Evolutionary conservation across 2,797 vertebrate species (phyloP).

Genomic region (Fratercula arctica): DNA sequence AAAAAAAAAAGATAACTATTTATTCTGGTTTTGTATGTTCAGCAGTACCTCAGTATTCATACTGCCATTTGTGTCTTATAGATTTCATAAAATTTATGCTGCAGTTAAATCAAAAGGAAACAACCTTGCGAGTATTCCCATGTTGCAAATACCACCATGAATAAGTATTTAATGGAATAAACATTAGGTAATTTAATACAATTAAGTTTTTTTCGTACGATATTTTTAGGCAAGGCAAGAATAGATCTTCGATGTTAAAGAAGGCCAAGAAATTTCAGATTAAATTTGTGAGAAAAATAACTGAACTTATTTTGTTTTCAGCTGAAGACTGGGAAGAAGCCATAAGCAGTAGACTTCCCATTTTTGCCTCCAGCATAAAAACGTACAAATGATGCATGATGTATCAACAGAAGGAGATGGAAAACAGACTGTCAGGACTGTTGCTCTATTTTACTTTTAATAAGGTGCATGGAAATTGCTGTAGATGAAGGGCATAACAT

Average conservation of each 20-base stretch:
- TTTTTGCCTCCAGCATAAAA: background rate
- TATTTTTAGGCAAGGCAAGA: background rate
- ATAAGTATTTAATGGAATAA: background rate
- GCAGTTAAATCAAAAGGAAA: constrained; percentile 9
- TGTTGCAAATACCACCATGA: background rate
- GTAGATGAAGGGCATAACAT: background rate
- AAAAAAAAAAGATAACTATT: background rate
- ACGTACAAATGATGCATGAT: background rate
- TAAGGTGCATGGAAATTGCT: background rate
- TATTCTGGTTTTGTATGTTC: background rate
- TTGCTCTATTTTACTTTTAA: background rate
- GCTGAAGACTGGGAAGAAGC: background rate
- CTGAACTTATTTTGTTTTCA: background rate
- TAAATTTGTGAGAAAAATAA: background rate
- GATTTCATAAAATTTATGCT: background rate
- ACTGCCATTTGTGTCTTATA: background rate
- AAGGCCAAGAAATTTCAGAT: background rate
- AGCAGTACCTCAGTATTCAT: background rate
- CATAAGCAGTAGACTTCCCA: background rate
- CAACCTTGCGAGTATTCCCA: background rate
- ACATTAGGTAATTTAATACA: constrained; percentile 2
- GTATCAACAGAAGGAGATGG: background rate
- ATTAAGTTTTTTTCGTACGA: background rate
- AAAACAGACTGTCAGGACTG: background rate
- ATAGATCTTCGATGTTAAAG: background rate